Percentiles rank a stretch among this genome's conserved stretches.
phyloP scores from a whole-genome alignment of 1,140 invertebrate genomes.

The Drusus annulatus region DNA sequence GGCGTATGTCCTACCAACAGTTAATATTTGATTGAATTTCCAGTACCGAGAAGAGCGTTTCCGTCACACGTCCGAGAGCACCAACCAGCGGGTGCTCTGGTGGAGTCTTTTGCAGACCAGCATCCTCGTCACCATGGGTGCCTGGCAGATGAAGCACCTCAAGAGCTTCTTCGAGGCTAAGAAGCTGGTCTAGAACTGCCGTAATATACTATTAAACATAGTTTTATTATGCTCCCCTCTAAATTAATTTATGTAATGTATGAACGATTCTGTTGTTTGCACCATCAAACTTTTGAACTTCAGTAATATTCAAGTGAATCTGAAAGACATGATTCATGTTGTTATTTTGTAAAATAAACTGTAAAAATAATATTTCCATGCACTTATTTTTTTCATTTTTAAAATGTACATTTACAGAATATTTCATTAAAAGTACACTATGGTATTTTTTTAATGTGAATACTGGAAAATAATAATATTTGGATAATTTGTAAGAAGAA shows the following conservation, averaged over 20 bases:
- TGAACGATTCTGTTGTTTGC: slow-evolving; percentile 40
- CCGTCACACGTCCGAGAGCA: slow-evolving; percentile 97
- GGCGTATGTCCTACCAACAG: too few relatives aligned
- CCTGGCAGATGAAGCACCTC: slow-evolving; percentile 99
- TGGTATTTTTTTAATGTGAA: too few relatives aligned
- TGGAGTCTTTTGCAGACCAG: slow-evolving; percentile 96
- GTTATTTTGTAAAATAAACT: slow-evolving; percentile 6
- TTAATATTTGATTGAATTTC: slow-evolving; percentile 63
- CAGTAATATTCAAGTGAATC: not conserved
- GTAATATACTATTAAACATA: not conserved
- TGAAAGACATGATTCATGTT: not conserved
- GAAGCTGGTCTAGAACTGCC: slow-evolving; percentile 88
- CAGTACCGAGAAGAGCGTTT: slow-evolving; percentile 98
- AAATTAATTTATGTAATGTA: slow-evolving; percentile 12
- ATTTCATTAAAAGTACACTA: too few relatives aligned
- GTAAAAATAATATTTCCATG: not conserved
- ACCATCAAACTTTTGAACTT: not conserved
- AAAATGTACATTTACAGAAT: too few relatives aligned
- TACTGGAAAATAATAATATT: too few relatives aligned
- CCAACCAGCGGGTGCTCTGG: slow-evolving; percentile 96
- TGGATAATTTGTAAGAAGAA: too few relatives aligned
- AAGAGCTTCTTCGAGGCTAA: slow-evolving; percentile 99
- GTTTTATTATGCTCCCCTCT: not conserved
- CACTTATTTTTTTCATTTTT: not conserved
- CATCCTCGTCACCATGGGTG: slow-evolving; percentile 93